These are phyloP conservation scores for Tinea trinotella DNA, from an alignment of 2,888 invertebrate genomes.

Conservation along the genomic window DNA sequence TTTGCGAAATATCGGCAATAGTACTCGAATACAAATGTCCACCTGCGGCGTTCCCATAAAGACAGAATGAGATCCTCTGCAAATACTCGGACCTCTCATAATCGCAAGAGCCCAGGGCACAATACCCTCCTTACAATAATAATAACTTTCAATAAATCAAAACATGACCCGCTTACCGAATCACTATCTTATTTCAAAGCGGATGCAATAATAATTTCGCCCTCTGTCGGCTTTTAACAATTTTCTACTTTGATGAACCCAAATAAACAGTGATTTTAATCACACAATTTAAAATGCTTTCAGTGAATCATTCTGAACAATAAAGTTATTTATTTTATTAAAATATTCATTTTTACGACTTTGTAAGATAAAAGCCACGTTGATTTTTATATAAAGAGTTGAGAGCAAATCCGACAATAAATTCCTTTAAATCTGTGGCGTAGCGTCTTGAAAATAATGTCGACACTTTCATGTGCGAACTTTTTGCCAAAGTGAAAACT, in stretches of 20 bases:
- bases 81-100: slow-evolving; percentile 15
- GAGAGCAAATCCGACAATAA: neutral
- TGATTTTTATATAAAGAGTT: neutral
- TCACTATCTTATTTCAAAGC: neutral
- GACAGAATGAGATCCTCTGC: slow-evolving; percentile 13
- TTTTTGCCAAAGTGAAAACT: slow-evolving; percentile 14
- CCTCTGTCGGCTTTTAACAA: neutral
- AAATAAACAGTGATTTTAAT: neutral
- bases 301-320: neutral
- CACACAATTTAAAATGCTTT: too few relatives aligned
- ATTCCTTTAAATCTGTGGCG: neutral
- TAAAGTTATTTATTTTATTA: neutral
- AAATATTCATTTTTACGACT: neutral
- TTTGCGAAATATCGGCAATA: slow-evolving; percentile 16
- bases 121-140: neutral
- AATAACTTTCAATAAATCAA: slow-evolving; percentile 27
- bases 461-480: slow-evolving; percentile 6
- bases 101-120: slow-evolving; percentile 13
- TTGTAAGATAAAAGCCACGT: neutral
- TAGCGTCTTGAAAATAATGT: neutral
- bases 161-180: slow-evolving; percentile 15
- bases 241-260: neutral
- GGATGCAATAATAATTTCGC: neutral
- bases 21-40: slow-evolving; percentile 19
- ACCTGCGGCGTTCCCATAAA: slow-evolving; percentile 18